Percentiles rank a stretch among this genome's conserved stretches.
Evolutionary conservation across 2,797 vertebrate genomes (phyloP).

Genomic region (Sparus aurata): DNA sequence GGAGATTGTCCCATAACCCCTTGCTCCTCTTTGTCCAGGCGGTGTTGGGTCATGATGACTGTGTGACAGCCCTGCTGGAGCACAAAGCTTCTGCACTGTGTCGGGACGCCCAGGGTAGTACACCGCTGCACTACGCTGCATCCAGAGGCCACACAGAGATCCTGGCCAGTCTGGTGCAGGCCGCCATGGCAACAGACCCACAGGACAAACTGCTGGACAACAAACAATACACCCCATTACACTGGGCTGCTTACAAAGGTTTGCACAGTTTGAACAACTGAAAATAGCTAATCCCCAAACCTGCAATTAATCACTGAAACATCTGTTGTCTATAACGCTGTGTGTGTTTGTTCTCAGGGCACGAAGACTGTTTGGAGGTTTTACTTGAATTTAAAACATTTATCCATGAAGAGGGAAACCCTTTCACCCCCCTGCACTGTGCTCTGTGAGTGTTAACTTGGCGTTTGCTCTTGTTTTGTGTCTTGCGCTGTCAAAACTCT

Average conservation of each 20-base stretch:
- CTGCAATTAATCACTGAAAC: background rate
- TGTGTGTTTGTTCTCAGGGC: slow-evolving; percentile 84
- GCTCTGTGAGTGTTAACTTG: slow-evolving; percentile 92
- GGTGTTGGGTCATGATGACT: slow-evolving; percentile 93
- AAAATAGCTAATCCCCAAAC: slow-evolving; percentile 6
- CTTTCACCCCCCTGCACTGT: slow-evolving; percentile 99
- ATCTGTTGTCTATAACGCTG: slow-evolving; percentile 9
- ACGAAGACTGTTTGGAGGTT: slow-evolving; percentile 99
- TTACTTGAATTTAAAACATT: slow-evolving; percentile 99
- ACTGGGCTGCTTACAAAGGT: slow-evolving; percentile 99
- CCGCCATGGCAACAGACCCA: slow-evolving; percentile 89
- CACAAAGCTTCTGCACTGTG: slow-evolving; percentile 94
- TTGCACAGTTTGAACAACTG: slow-evolving; percentile 42
- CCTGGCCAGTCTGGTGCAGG: slow-evolving; percentile 91
- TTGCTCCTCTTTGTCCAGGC: slow-evolving; percentile 80
- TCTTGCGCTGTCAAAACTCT: slow-evolving; percentile 3
- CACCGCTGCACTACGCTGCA: slow-evolving; percentile 95
- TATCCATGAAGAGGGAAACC: slow-evolving; percentile 95
- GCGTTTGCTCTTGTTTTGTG: background rate
- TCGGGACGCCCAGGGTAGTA: slow-evolving; percentile 93
- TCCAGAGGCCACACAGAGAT: slow-evolving; percentile 92
- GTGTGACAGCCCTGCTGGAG: slow-evolving; percentile 93
- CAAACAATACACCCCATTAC: slow-evolving; percentile 95
- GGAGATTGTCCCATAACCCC: background rate
- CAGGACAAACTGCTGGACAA: slow-evolving; percentile 95